These are phyloP conservation scores for Xenopus petersii DNA, from an alignment of 2,797 vertebrate species.

Conservation along the genomic window DNA sequence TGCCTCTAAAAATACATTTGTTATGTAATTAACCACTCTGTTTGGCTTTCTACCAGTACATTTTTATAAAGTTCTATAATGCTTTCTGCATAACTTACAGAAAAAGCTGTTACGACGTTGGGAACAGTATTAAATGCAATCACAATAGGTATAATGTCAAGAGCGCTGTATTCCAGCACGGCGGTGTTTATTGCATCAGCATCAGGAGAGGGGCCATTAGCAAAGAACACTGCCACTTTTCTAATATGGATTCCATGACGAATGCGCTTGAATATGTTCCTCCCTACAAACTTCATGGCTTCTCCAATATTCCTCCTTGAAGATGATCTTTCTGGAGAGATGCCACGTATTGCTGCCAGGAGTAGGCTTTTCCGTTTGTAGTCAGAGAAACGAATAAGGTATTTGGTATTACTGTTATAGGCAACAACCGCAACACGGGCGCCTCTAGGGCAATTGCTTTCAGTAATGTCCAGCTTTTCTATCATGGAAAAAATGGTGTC, in stretches of 20 bases:
- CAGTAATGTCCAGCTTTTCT: constrained; percentile 68
- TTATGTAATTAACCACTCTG: too few species aligned
- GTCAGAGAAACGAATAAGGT: constrained; percentile 81
- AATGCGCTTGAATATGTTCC: constrained; percentile 77
- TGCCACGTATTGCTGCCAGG: constrained; percentile 64
- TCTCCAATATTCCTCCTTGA: constrained; percentile 68
- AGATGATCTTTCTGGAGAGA: constrained; percentile 65
- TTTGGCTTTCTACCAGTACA: too few species aligned
- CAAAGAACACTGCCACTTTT: constrained; percentile 81
- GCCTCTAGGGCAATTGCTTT: constrained; percentile 79
- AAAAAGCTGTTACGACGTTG: constrained; percentile 60
- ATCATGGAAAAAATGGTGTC: constrained; percentile 67
- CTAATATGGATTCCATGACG: constrained; percentile 70
- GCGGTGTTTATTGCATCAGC: constrained; percentile 64
- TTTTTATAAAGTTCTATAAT: background rate
- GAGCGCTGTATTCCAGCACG: constrained; percentile 71
- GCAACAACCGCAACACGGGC: constrained; percentile 77
- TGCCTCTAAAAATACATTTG: too few species aligned
- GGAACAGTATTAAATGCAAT: constrained; percentile 68
- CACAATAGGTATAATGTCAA: constrained; percentile 68
- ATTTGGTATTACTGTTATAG: constrained; percentile 66
- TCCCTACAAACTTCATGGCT: constrained; percentile 80
- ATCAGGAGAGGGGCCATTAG: constrained; percentile 60
- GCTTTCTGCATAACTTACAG: constrained; percentile 61
- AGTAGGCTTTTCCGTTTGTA: constrained; percentile 63